phyloP scores from a whole-genome alignment of 2,888 invertebrate species.

The Gymnosoma rotundatum region DNA sequence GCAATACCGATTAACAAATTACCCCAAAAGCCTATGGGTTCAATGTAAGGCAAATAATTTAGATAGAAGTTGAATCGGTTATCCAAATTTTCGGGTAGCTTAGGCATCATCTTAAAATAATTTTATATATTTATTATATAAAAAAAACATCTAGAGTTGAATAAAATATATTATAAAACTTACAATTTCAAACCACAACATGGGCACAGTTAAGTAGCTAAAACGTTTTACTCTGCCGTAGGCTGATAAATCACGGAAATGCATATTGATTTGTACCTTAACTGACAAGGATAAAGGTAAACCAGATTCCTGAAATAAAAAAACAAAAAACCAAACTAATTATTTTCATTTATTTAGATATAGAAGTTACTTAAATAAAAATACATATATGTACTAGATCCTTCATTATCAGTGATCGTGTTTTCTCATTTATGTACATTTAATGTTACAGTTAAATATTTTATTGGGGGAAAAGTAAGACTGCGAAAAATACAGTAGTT shows the following conservation, averaged over 20 bases:
- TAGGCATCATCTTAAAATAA: conserved; percentile 86
- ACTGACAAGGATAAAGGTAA: conserved; percentile 90
- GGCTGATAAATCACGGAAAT: conserved; percentile 86
- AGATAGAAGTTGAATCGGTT: conserved; percentile 88
- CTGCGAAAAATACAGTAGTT: conserved; percentile 33
- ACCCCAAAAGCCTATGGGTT: conserved; percentile 82
- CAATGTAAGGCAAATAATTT: conserved; percentile 87
- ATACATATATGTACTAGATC: not conserved
- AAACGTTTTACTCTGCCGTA: conserved; percentile 88
- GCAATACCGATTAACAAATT: conserved; percentile 76
- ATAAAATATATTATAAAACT: conserved; percentile 82
- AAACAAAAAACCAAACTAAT: conserved; percentile 17
- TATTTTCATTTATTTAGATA: too few species aligned
- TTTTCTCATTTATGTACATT: conserved; percentile 8
- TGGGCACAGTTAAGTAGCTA: conserved; percentile 88
- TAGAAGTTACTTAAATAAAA: not conserved
- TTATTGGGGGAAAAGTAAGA: conserved; percentile 24
- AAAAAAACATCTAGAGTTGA: not conserved
- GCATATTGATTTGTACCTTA: conserved; percentile 94
- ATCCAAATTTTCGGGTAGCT: conserved; percentile 85
- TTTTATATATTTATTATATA: conserved; percentile 2
- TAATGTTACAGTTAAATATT: conserved; percentile 20
- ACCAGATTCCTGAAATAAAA: conserved; percentile 85
- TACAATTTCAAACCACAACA: conserved; percentile 96
- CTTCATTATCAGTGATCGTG: not conserved